phyloP scores from a whole-genome alignment of 2,797 vertebrate species.

The Eleutherodactylus coqui region DNA sequence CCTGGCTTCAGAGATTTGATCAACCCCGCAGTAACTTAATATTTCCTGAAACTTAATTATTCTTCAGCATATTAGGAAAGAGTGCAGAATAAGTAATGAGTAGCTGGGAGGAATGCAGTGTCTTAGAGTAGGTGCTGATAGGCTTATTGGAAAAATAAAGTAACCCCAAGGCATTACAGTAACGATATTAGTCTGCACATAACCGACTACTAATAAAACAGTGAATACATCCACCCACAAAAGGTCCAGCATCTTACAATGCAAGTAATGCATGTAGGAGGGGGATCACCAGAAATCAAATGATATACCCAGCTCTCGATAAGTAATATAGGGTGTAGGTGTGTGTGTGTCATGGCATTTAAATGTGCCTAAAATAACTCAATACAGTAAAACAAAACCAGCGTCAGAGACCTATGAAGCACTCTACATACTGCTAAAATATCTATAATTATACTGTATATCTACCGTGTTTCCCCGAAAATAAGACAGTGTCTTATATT shows the following conservation, averaged over 20 bases:
- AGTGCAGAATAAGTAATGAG: not conserved
- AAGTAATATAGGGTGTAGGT: constrained; percentile 19
- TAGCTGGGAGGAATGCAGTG: not conserved
- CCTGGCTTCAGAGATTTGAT: not conserved
- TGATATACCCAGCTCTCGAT: not conserved
- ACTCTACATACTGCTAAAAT: not conserved
- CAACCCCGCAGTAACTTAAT: not conserved
- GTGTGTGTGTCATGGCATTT: not conserved
- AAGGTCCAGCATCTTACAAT: not conserved
- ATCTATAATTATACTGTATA: not conserved
- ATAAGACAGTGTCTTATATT: no score
- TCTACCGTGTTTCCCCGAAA: no score
- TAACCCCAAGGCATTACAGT: constrained; percentile 4
- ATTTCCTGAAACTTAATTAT: constrained; percentile 8
- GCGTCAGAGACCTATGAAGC: not conserved
- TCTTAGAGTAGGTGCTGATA: not conserved
- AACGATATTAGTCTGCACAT: constrained; percentile 15
- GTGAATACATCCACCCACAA: constrained; percentile 14
- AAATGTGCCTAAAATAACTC: constrained; percentile 3
- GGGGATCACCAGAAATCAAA: constrained; percentile 15
- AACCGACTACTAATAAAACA: constrained; percentile 22
- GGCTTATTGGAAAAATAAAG: constrained; percentile 5
- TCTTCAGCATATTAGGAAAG: not conserved
- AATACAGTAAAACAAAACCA: not conserved
- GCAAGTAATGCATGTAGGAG: constrained; percentile 6